These are phyloP conservation scores for Apus apus DNA, from an alignment of 2,113 vertebrate genomes.

Conservation along the genomic window DNA sequence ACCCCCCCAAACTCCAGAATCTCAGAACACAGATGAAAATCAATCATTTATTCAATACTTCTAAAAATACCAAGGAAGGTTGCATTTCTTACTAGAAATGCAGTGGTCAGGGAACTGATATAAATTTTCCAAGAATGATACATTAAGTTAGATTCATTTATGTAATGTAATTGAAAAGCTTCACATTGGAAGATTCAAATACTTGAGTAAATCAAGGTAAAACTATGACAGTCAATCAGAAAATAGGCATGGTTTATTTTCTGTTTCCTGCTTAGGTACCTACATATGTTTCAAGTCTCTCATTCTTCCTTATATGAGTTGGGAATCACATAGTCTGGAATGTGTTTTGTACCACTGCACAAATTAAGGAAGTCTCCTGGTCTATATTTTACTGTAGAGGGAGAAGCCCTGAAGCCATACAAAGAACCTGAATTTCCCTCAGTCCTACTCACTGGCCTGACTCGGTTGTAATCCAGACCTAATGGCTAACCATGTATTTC, in stretches of 20 bases:
- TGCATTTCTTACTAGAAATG: background rate
- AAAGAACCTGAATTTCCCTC: background rate
- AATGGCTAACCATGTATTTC: background rate
- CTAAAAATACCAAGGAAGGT: background rate
- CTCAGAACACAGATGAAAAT: background rate
- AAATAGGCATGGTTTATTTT: background rate
- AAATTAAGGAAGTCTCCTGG: background rate
- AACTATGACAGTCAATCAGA: background rate
- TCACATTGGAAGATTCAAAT: background rate
- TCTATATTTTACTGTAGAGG: background rate
- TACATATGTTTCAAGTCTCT: background rate
- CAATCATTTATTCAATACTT: background rate
- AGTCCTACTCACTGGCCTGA: background rate
- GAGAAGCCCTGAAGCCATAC: background rate
- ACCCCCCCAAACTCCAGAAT: background rate
- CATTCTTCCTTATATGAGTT: background rate
- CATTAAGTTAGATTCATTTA: background rate
- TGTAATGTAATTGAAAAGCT: background rate
- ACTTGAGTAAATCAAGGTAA: background rate
- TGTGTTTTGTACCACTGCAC: background rate
- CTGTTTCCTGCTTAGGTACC: background rate
- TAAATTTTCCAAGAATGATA: background rate
- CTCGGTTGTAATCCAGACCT: background rate
- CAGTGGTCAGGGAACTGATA: background rate
- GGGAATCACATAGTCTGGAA: background rate